Conservation (phyloP, 1,140 invertebrate genomes). For the Aporrectodea caliginosa region DNA sequence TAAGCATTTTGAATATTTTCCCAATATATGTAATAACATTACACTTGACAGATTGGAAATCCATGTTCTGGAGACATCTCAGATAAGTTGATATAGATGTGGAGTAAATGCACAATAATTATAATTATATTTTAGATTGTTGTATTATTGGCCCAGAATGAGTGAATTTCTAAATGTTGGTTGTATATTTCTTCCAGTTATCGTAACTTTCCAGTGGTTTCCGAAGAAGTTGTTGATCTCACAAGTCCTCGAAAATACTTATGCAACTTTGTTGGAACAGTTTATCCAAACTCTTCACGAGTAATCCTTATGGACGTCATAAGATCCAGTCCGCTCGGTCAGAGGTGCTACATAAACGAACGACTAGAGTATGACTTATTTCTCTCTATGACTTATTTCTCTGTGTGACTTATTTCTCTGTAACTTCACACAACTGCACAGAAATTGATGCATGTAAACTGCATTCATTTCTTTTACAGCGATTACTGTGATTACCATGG, state of each 20-base stretch:
- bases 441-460: neutral
- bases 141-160: too few species aligned
- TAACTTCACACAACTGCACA: neutral
- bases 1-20: too few species aligned
- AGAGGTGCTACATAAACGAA: slow-evolving; percentile 43
- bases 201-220: slow-evolving; percentile 57
- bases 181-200: slow-evolving; percentile 55
- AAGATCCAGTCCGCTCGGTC: slow-evolving; percentile 29
- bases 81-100: too few species aligned
- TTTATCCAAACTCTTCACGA: slow-evolving; percentile 59
- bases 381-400: neutral
- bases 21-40: too few species aligned
- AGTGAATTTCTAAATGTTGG: too few species aligned
- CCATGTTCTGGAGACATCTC: too few species aligned
- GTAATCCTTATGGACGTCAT: slow-evolving; percentile 54
- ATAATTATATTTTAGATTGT: too few species aligned
- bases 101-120: too few species aligned
- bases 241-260: slow-evolving; percentile 50
- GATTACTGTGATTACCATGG: too few species aligned
- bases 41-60: too few species aligned
- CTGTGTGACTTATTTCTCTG: neutral
- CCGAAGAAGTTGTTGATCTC: slow-evolving; percentile 39
- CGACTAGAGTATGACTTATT: slow-evolving; percentile 40
- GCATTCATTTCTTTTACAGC: neutral
- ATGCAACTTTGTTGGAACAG: slow-evolving; percentile 61